Evolutionary conservation across 2,888 invertebrate species (phyloP).

Genomic region (Ernsta delagoae): DNA sequence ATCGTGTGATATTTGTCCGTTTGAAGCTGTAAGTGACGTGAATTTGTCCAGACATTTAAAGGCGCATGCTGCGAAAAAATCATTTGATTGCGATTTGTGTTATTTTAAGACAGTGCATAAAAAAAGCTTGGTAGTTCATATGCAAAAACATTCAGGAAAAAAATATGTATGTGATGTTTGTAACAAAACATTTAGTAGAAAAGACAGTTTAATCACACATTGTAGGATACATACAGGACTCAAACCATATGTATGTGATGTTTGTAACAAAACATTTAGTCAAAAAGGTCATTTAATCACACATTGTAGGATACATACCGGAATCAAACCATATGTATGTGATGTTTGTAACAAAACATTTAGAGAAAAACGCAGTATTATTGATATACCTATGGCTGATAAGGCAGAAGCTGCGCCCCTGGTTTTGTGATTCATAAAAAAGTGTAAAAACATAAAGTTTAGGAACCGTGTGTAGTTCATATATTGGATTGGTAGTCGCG

Average conservation of each 20-base stretch:
- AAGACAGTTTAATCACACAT: constrained; percentile 36
- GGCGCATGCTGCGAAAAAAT: constrained; percentile 37
- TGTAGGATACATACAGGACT: constrained; percentile 50
- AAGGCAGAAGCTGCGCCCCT: no score
- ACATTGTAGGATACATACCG: constrained; percentile 42
- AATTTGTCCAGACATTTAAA: constrained; percentile 35
- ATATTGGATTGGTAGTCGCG: no score
- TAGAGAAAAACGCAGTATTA: background rate
- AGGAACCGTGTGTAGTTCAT: no score
- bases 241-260: constrained; percentile 59
- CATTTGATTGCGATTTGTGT: constrained; percentile 57
- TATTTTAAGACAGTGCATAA: no score
- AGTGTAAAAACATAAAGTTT: no score
- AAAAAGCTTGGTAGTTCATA: no score
- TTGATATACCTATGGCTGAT: no score
- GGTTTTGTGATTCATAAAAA: no score
- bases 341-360: constrained; percentile 35
- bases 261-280: constrained; percentile 67
- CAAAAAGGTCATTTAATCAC: constrained; percentile 47
- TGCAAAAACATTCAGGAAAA: no score
- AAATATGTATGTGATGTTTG: background rate
- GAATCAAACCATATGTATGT: constrained; percentile 40
- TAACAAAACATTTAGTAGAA: background rate
- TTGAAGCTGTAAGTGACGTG: background rate
- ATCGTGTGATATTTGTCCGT: constrained; percentile 38